A percentile compares a stretch with the other conserved stretches of the same genome.
Evolutionary conservation across 1,140 invertebrate species (phyloP).

Genomic region (Episyrphus balteatus): DNA sequence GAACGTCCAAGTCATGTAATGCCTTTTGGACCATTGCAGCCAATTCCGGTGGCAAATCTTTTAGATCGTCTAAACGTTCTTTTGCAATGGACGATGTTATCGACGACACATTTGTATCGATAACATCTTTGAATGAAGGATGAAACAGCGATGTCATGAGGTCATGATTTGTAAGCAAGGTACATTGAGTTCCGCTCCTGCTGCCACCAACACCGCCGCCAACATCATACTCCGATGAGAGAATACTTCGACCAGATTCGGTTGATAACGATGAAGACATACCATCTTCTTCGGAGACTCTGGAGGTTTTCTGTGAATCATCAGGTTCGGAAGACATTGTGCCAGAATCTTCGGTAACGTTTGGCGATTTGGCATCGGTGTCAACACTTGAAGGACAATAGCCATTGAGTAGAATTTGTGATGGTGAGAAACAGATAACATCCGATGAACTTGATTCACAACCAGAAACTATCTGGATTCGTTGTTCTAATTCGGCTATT

Average conservation of each 20-base stretch:
- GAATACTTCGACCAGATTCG: conserved; percentile 21
- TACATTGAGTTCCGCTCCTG: not conserved
- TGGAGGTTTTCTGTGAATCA: conserved; percentile 10
- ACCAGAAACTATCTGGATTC: conserved; percentile 32
- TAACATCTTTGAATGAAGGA: too few relatives aligned
- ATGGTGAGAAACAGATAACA: conserved; percentile 39
- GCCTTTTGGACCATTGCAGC: conserved; percentile 29
- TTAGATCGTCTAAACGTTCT: conserved; percentile 27
- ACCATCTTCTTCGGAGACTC: conserved; percentile 21
- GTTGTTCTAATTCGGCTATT: conserved; percentile 45
- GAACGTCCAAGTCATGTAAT: conserved; percentile 27
- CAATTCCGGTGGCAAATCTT: conserved; percentile 30
- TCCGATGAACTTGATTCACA: conserved; percentile 15
- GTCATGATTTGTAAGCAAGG: not conserved
- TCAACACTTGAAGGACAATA: conserved; percentile 43
- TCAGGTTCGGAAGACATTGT: conserved; percentile 17
- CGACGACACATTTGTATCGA: not conserved
- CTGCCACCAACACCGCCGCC: conserved; percentile 5
- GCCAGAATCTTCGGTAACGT: conserved; percentile 12
- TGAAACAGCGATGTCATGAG: too few relatives aligned
- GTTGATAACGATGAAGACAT: conserved; percentile 27
- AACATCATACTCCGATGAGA: conserved; percentile 27
- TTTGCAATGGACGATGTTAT: conserved; percentile 14
- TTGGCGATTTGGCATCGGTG: conserved; percentile 3
- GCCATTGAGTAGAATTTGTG: conserved; percentile 43